Percentiles rank a stretch among this genome's conserved stretches.
Evolutionary conservation across 1,140 invertebrate species (phyloP).

Genomic region (Anagrus nilaparvatae): DNA sequence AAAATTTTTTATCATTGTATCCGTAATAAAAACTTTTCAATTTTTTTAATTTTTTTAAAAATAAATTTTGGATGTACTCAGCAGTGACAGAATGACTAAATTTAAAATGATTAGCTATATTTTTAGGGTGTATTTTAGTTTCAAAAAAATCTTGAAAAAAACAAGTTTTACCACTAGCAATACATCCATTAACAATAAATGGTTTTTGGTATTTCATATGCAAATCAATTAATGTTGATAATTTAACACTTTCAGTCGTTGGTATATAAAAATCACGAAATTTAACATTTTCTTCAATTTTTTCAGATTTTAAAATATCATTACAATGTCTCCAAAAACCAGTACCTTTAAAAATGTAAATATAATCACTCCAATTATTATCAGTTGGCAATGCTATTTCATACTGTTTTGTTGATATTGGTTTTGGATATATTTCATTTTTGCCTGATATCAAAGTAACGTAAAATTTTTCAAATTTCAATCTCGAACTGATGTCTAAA

Average conservation of each 20-base stretch:
- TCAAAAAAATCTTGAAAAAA: constrained; percentile 52
- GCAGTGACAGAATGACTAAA: constrained; percentile 51
- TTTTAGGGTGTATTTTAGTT: constrained; percentile 40
- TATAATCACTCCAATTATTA: constrained; percentile 49
- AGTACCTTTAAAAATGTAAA: constrained; percentile 41
- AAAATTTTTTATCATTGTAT: constrained; percentile 44
- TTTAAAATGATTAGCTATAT: constrained; percentile 46
- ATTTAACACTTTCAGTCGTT: constrained; percentile 53
- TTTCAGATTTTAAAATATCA: constrained; percentile 39
- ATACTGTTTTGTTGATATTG: constrained; percentile 43
- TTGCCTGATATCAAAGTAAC: constrained; percentile 32
- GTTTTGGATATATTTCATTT: constrained; percentile 40
- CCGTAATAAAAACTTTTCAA: constrained; percentile 47
- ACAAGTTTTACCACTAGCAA: constrained; percentile 56
- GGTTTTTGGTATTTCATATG: constrained; percentile 42
- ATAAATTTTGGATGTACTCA: constrained; percentile 48
- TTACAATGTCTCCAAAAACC: constrained; percentile 45
- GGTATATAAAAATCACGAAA: constrained; percentile 52
- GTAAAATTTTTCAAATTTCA: constrained; percentile 50
- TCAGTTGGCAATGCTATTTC: constrained; percentile 47
- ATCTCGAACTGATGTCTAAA: constrained; percentile 41
- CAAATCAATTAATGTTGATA: constrained; percentile 34
- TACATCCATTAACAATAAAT: constrained; percentile 52
- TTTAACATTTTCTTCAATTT: constrained; percentile 29
- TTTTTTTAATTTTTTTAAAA: constrained; percentile 54